A percentile compares a stretch with the other conserved stretches of the same genome.
phyloP scores from a whole-genome alignment of 1,140 invertebrate genomes.

The Drosophila neocordata region DNA sequence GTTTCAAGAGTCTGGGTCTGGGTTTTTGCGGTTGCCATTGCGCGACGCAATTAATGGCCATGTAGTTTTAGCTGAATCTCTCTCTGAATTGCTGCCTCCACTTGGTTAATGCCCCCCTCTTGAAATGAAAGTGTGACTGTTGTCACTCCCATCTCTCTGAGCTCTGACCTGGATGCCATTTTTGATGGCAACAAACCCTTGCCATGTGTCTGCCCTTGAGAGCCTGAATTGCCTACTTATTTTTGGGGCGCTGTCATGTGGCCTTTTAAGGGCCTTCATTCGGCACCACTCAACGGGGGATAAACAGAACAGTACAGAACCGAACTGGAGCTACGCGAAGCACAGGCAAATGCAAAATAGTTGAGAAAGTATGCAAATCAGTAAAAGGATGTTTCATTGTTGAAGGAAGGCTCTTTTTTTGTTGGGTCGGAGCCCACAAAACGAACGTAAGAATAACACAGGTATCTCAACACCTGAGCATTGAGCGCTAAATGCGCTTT shows the following conservation, averaged over 20 bases:
- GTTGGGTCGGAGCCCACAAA: conserved; percentile 4
- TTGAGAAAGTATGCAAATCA: conserved; percentile 75
- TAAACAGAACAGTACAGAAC: conserved; percentile 33
- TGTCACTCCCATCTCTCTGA: neutral
- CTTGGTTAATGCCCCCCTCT: conserved; percentile 9
- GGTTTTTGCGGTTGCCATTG: conserved; percentile 53
- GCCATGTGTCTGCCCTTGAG: conserved; percentile 46
- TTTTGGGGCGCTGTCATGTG: conserved; percentile 30
- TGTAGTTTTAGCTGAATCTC: conserved; percentile 19
- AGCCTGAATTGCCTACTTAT: conserved; percentile 53
- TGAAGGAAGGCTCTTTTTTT: neutral
- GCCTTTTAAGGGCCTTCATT: conserved; percentile 39
- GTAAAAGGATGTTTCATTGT: conserved; percentile 29
- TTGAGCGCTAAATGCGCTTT: conserved; percentile 72
- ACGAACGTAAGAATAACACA: conserved; percentile 51
- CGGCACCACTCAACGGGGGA: conserved; percentile 55
- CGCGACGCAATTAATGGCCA: conserved; percentile 59
- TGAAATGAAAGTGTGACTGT: conserved; percentile 19
- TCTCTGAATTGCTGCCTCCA: neutral
- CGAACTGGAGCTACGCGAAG: neutral
- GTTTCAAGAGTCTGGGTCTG: conserved; percentile 54
- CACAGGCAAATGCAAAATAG: conserved; percentile 61
- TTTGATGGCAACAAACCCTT: conserved; percentile 14
- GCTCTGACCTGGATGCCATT: conserved; percentile 22
- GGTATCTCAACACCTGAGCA: conserved; percentile 67